Base-by-base conservation (phyloP, 2,113 vertebrate genomes). In the Ranitomeya variabilis region DNA sequence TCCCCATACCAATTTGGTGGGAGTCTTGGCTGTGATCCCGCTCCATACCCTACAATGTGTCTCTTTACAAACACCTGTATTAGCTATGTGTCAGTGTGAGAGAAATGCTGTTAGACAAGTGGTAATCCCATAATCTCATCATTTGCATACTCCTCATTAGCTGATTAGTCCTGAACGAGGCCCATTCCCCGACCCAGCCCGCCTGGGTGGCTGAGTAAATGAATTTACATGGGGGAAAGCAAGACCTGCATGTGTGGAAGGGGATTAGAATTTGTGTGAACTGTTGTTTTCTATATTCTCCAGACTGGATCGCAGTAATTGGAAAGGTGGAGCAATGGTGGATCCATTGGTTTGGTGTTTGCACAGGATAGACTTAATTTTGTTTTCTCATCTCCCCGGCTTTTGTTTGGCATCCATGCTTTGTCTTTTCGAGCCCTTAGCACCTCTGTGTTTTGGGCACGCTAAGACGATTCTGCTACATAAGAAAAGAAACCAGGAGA, bases 1-100 rank as follows among this genome's bases (percentile, higher is more conserved):
- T 77, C 19, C 15, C 73, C 37, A 31, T 13, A 51, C 23, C 54
- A 59, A 80, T 80, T 80, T n/a, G n/a, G n/a, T n/a, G n/a, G n/a
- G n/a, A n/a, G n/a, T n/a, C n/a, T n/a, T n/a, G n/a, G n/a, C n/a
- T n/a, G n/a, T n/a, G n/a, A n/a, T n/a, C n/a, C n/a, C n/a, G n/a
- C n/a, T n/a, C n/a, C n/a, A n/a, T n/a, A n/a, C n/a, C n/a, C n/a
- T n/a, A n/a, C n/a, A n/a, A 62, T 66, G 59, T 13, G 26, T 31
- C 26, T 59, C 59, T 97, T 97, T 96, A 94, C 96, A 93, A 95
- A 97, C 97, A 99, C 97, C 97, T 99, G 97, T 97, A 97, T 97
- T 96, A 97, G 96, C 91, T 89, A 91, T 90, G 94, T 87, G 91
- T 96, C 91, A 87, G 91, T 90, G 94, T 86, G 90, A 96, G 95